Percentiles rank a stretch among this genome's conserved stretches.
Evolutionary conservation across 2,888 invertebrate genomes (phyloP).

Genomic region (Andrena dorsata): DNA sequence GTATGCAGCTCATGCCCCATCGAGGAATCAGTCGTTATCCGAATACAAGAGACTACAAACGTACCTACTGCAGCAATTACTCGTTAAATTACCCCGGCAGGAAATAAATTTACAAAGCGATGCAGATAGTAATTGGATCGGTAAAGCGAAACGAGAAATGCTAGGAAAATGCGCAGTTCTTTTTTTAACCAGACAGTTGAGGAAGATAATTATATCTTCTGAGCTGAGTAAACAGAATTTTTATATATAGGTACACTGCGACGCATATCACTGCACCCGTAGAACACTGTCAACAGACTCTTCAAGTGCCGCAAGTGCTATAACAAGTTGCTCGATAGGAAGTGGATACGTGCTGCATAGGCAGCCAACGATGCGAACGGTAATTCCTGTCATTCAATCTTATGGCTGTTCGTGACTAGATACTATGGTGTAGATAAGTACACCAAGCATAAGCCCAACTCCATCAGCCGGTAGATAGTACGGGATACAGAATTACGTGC

Average conservation of each 20-base stretch:
- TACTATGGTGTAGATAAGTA: constrained; percentile 28
- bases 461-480: constrained; percentile 25
- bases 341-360: constrained; percentile 35
- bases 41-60: constrained; percentile 8
- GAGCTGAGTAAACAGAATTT: background rate
- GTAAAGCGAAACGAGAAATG: too few relatives aligned
- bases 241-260: background rate
- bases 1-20: constrained; percentile 30
- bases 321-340: constrained; percentile 27
- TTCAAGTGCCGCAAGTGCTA: background rate
- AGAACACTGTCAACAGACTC: constrained; percentile 27
- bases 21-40: constrained; percentile 55
- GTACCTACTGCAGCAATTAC: constrained; percentile 17
- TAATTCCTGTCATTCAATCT: constrained; percentile 55
- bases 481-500: constrained; percentile 5
- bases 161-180: too few relatives aligned
- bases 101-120: background rate
- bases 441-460: constrained; percentile 25
- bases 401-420: constrained; percentile 52
- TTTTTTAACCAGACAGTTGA: too few relatives aligned
- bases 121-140: background rate
- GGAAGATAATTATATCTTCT: background rate
- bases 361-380: constrained; percentile 29
- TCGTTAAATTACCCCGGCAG: constrained; percentile 4
- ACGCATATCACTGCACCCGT: background rate